Evolutionary conservation across 2,797 vertebrate species (phyloP).

Genomic region (Anisognathus igniventris): DNA sequence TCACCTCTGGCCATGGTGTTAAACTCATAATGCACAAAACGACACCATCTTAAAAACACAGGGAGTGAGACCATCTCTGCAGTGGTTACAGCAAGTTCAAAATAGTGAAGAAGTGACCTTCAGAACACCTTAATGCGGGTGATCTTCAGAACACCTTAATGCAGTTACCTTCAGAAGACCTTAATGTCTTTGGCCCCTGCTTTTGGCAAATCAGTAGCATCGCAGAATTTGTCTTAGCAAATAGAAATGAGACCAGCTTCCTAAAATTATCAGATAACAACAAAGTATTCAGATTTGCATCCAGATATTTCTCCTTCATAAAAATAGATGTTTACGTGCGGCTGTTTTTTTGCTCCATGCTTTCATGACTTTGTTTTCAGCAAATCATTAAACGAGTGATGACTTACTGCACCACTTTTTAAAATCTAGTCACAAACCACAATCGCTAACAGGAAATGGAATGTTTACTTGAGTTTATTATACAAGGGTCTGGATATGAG

Average conservation of each 20-base stretch:
- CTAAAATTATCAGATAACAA: background rate
- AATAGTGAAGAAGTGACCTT: background rate
- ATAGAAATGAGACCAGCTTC: background rate
- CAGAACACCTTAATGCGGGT: background rate
- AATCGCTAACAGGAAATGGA: conserved; percentile 90
- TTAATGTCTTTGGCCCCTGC: background rate
- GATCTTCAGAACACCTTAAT: background rate
- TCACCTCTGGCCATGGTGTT: background rate
- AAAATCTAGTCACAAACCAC: conserved; percentile 85
- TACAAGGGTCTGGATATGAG: conserved; percentile 84
- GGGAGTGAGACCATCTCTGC: background rate
- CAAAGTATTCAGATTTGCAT: background rate
- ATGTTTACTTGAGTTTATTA: conserved; percentile 92
- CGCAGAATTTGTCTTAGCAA: background rate
- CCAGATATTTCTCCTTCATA: background rate
- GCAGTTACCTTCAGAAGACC: background rate
- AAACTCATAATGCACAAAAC: background rate
- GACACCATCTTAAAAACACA: background rate
- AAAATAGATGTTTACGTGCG: conserved; percentile 55
- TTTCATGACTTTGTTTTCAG: conserved; percentile 76
- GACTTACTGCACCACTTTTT: conserved; percentile 79
- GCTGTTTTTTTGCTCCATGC: conserved; percentile 28
- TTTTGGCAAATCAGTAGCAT: background rate
- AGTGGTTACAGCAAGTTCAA: background rate
- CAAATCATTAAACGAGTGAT: conserved; percentile 71